Evolutionary conservation across 1,140 invertebrate genomes (phyloP).

Genomic region (Listronotus bonariensis): DNA sequence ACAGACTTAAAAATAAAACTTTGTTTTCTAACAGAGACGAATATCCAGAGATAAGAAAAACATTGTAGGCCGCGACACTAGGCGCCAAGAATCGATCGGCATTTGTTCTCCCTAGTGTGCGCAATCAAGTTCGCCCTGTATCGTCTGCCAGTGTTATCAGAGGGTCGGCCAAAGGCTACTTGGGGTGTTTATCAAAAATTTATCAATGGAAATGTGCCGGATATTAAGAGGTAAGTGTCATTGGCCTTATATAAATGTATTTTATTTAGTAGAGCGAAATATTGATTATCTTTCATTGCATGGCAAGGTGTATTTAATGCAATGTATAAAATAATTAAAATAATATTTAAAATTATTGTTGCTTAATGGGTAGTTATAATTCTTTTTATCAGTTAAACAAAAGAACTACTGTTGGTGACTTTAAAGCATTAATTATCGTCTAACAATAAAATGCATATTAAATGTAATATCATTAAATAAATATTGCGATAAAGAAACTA

Average conservation of each 20-base stretch:
- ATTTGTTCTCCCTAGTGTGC: conserved; percentile 10
- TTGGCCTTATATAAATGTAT: background rate
- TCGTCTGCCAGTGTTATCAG: conserved; percentile 4
- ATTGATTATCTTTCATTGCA: too few species aligned
- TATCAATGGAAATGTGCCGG: conserved; percentile 12
- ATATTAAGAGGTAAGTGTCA: conserved; percentile 9
- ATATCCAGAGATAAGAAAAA: conserved; percentile 14
- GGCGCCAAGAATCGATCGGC: conserved; percentile 14
- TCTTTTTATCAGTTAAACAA: too few species aligned
- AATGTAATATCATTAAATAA: too few species aligned
- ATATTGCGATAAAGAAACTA: too few species aligned
- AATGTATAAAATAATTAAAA: too few species aligned
- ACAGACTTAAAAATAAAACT: conserved; percentile 4
- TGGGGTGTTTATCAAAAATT: background rate
- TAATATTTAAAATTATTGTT: too few species aligned
- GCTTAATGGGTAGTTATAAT: too few species aligned
- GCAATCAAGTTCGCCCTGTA: conserved; percentile 9
- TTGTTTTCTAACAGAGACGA: conserved; percentile 8
- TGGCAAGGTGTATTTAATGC: too few species aligned
- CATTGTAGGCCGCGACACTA: conserved; percentile 9
- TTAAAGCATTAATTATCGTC: too few species aligned
- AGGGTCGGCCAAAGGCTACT: conserved; percentile 7
- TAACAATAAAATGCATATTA: too few species aligned
- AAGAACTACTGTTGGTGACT: too few species aligned
- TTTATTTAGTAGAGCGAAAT: too few species aligned